phyloP scores from a whole-genome alignment of 35 echinoderm and acorn worm species.

The Hemicentrotus pulcherrimus region DNA sequence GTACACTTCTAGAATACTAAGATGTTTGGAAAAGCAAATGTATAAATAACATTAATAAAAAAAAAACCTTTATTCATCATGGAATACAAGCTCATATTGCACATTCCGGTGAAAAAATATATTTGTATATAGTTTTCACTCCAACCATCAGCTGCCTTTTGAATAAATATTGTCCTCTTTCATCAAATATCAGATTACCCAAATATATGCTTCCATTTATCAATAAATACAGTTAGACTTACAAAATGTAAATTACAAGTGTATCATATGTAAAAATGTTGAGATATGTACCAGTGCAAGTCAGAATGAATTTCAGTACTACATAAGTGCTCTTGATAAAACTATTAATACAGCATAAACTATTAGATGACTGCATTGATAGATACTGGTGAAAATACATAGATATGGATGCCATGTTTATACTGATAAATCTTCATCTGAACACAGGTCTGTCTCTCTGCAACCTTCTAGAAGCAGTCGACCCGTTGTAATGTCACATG shows the following conservation, averaged over 20 bases:
- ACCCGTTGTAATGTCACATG: slow-evolving; percentile 11
- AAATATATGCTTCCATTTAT: neutral
- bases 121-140: neutral
- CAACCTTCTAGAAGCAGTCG: slow-evolving; percentile 10
- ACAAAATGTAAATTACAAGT: neutral
- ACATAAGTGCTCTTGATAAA: neutral
- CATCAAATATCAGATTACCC: neutral
- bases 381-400: neutral
- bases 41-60: neutral
- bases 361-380: neutral
- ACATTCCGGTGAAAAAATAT: neutral
- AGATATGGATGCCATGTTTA: neutral
- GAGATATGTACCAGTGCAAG: neutral
- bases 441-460: neutral
- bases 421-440: neutral
- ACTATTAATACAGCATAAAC: neutral
- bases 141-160: neutral
- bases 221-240: neutral
- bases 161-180: neutral
- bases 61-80: neutral
- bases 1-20: no score
- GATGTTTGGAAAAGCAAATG: neutral
- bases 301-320: neutral
- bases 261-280: neutral
- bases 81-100: neutral